phyloP scores from a whole-genome alignment of 2,888 invertebrate species.

The Scaptomyza tumidula region DNA sequence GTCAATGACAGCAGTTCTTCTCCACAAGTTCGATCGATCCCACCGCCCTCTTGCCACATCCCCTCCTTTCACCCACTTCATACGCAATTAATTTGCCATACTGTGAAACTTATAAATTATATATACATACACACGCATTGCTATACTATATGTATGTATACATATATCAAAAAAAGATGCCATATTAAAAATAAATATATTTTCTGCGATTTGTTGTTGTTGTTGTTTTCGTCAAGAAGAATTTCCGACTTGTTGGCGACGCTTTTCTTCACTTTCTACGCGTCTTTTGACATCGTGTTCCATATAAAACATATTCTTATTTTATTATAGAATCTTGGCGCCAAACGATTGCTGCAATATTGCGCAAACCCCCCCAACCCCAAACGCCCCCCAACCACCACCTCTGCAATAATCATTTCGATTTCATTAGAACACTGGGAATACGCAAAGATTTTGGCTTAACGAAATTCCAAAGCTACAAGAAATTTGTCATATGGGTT shows the following conservation, averaged over 20 bases:
- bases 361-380: conserved; percentile 23
- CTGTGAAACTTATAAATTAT: conserved; percentile 73
- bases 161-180: conserved; percentile 4
- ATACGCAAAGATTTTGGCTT: conserved; percentile 33
- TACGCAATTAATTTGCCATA: conserved; percentile 64
- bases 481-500: conserved; percentile 42
- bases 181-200: conserved; percentile 45
- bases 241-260: conserved; percentile 65
- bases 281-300: conserved; percentile 61
- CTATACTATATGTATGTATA: background rate
- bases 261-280: conserved; percentile 67
- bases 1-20: conserved; percentile 66
- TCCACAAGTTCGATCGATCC: too few relatives aligned
- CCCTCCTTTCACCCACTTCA: background rate
- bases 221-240: conserved; percentile 55
- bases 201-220: conserved; percentile 23
- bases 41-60: background rate
- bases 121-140: background rate
- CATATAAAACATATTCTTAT: conserved; percentile 39
- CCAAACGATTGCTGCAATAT: conserved; percentile 68
- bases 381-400: background rate
- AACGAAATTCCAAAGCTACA: conserved; percentile 40
- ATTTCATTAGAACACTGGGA: conserved; percentile 62
- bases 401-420: conserved; percentile 44
- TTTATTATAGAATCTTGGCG: conserved; percentile 74